Conservation (phyloP, 2,113 vertebrate genomes). For the Archilochus colubris region DNA sequence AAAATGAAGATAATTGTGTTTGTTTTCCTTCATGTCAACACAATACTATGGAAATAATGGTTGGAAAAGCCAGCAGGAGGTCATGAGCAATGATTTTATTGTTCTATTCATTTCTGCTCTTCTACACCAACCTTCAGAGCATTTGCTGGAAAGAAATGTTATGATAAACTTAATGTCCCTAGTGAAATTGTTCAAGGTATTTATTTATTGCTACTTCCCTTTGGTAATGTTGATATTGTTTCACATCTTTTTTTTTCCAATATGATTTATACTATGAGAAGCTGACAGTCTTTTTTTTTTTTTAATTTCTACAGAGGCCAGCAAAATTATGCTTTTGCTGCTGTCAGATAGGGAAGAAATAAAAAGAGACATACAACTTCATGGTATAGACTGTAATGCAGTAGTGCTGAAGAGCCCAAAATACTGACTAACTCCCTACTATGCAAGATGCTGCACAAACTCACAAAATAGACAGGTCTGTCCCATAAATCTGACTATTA, state of each 20-base stretch:
- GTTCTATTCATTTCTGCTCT: neutral
- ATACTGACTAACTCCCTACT: neutral
- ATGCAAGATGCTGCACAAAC: neutral
- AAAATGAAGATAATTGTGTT: neutral
- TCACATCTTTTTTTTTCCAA: neutral
- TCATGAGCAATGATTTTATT: neutral
- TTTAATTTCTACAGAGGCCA: neutral
- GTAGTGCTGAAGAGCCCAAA: neutral
- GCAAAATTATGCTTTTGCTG: neutral
- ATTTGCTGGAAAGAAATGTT: neutral
- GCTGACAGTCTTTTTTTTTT: neutral
- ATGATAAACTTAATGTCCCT: neutral
- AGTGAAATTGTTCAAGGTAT: neutral
- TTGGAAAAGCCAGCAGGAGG: neutral
- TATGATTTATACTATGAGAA: neutral
- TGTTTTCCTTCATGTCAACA: neutral
- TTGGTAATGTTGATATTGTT: neutral
- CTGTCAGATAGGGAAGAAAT: neutral
- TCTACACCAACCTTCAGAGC: neutral
- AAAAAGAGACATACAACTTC: neutral
- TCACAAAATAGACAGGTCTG: neutral
- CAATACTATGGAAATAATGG: neutral
- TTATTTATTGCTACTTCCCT: neutral
- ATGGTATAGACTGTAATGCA: neutral
- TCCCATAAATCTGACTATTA: neutral